A percentile compares a stretch with the other conserved stretches of the same genome.
Conservation (phyloP, 2,888 invertebrate genomes). For the Drosophila neutralis region DNA sequence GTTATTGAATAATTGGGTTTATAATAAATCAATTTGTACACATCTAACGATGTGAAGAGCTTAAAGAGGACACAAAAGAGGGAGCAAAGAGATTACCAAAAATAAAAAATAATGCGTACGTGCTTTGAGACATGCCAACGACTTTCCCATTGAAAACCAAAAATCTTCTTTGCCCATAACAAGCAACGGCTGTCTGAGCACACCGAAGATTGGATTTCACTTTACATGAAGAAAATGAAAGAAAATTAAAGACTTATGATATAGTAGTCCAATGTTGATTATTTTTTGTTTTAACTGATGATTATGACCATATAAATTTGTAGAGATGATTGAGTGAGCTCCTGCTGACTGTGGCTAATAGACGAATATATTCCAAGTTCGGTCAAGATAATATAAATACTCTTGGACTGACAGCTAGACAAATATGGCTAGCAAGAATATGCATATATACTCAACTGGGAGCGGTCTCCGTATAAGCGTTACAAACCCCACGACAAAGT, state of each 20-base stretch:
- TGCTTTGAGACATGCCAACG: conserved; percentile 24
- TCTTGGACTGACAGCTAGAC: not conserved
- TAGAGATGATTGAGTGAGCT: not conserved
- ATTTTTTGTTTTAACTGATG: not conserved
- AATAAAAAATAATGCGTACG: conserved; percentile 27
- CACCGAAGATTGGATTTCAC: not conserved
- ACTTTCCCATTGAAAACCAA: conserved; percentile 1
- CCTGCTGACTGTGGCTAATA: not conserved
- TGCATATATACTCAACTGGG: not conserved
- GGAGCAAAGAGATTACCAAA: not conserved
- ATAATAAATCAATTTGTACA: not conserved
- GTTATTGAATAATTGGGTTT: not conserved
- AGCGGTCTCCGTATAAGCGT: not conserved
- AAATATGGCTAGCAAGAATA: not conserved
- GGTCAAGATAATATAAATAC: not conserved
- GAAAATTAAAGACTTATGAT: not conserved
- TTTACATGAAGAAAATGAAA: not conserved
- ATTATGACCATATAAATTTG: not conserved
- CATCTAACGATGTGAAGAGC: not conserved
- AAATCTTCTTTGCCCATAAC: not conserved
- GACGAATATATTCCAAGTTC: not conserved
- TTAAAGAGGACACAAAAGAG: not conserved
- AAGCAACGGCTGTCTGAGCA: not conserved
- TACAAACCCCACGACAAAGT: not conserved
- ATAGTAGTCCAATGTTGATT: not conserved